Evolutionary conservation across 1,140 invertebrate genomes (phyloP).

Genomic region (Psilanteris sp.): DNA sequence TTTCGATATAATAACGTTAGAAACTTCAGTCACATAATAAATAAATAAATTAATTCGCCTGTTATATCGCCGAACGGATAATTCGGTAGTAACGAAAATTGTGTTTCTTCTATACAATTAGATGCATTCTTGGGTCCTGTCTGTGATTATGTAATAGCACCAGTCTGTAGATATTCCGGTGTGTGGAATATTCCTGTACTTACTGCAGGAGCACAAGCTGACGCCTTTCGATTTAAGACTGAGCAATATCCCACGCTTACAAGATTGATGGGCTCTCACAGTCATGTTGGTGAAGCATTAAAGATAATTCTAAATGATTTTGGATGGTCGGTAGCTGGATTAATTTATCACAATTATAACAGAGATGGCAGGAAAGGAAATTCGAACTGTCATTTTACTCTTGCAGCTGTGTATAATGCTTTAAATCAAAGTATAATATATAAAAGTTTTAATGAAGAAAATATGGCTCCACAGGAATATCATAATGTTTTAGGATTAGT

Average conservation of each 20-base stretch:
- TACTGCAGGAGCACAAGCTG: slow-evolving; percentile 90
- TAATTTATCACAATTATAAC: slow-evolving; percentile 86
- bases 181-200: slow-evolving; percentile 94
- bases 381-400: slow-evolving; percentile 87
- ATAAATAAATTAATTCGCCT: too few species aligned
- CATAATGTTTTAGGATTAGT: slow-evolving; percentile 83
- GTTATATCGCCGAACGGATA: too few species aligned
- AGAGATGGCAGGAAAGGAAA: slow-evolving; percentile 81
- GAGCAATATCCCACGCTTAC: slow-evolving; percentile 89
- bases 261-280: slow-evolving; percentile 91
- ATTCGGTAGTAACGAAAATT: too few species aligned
- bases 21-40: too few species aligned
- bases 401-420: slow-evolving; percentile 85
- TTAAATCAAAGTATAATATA: slow-evolving; percentile 82
- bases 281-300: slow-evolving; percentile 86
- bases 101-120: slow-evolving; percentile 73
- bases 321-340: slow-evolving; percentile 85
- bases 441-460: slow-evolving; percentile 84
- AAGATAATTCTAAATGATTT: slow-evolving; percentile 84
- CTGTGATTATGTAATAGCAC: slow-evolving; percentile 94
- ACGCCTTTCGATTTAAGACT: slow-evolving; percentile 86
- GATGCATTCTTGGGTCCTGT: slow-evolving; percentile 94
- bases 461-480: slow-evolving; percentile 80
- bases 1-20: too few species aligned
- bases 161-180: slow-evolving; percentile 91